Conservation (phyloP, 2,797 vertebrate species). For the Knipowitschia caucasica region DNA sequence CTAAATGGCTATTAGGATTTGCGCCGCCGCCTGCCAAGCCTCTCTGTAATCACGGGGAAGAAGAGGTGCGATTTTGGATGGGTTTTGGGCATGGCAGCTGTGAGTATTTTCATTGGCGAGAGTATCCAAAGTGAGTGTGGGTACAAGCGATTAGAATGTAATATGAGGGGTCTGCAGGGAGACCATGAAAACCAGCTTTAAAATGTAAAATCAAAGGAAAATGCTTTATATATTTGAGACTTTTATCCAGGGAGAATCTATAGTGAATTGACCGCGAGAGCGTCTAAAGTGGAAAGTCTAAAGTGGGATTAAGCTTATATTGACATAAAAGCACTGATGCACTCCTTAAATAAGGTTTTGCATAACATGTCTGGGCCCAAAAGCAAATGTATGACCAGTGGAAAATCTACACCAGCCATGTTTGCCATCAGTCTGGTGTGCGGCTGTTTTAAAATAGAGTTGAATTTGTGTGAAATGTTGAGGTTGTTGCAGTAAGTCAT, state of each 20-base stretch:
- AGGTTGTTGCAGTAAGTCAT: too few relatives aligned
- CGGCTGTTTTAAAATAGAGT: neutral
- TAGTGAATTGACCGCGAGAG: constrained; percentile 1
- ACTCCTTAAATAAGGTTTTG: constrained; percentile 7
- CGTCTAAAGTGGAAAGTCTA: neutral
- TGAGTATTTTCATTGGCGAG: constrained; percentile 61
- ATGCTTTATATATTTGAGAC: constrained; percentile 14
- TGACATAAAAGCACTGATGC: neutral
- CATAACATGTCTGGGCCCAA: neutral
- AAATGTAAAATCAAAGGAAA: constrained; percentile 34
- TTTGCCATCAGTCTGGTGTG: neutral
- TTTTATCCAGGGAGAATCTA: constrained; percentile 4
- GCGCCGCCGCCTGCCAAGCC: constrained; percentile 61
- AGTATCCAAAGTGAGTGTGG: constrained; percentile 25
- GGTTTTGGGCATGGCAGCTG: constrained; percentile 70
- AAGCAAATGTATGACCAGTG: constrained; percentile 2
- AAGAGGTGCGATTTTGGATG: constrained; percentile 69
- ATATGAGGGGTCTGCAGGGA: constrained; percentile 44
- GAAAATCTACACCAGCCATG: neutral
- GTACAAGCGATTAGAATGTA: constrained; percentile 44
- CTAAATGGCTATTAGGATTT: constrained; percentile 76
- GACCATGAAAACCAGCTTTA: constrained; percentile 21
- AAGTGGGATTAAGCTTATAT: constrained; percentile 13
- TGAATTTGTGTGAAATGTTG: too few relatives aligned
- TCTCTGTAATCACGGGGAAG: constrained; percentile 70